Evolutionary conservation across 2,113 vertebrate species (phyloP).

Genomic region (Tyto alba): DNA sequence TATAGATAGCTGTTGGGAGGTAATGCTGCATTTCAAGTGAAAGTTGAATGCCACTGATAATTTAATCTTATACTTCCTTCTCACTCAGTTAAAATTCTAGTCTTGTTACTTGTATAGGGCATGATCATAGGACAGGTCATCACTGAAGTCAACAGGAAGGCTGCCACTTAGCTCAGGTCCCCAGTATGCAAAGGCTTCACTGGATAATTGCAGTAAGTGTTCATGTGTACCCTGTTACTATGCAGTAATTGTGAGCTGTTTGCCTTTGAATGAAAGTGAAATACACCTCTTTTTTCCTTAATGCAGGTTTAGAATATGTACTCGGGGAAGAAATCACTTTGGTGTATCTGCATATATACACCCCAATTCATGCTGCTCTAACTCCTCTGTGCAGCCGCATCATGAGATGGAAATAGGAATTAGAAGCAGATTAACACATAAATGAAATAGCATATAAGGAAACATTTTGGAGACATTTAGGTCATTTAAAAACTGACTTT

Average conservation of each 20-base stretch:
- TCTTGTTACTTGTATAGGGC: background rate
- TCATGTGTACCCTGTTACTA: background rate
- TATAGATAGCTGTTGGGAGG: background rate
- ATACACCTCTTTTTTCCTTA: background rate
- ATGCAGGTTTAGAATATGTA: background rate
- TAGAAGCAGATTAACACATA: background rate
- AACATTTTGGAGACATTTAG: background rate
- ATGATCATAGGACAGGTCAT: background rate
- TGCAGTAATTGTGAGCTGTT: background rate
- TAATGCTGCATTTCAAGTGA: background rate
- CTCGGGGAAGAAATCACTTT: background rate
- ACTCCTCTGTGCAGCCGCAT: background rate
- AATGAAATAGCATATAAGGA: background rate
- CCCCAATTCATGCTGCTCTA: background rate
- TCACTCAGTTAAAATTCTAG: background rate
- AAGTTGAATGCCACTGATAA: background rate
- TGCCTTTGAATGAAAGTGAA: background rate
- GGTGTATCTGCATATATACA: background rate
- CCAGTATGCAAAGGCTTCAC: background rate
- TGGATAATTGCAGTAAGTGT: background rate
- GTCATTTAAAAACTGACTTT: background rate
- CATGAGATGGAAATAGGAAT: background rate
- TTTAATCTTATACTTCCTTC: background rate
- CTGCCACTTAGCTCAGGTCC: background rate
- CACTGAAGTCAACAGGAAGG: background rate